Evolutionary conservation across 1,140 invertebrate genomes (phyloP), one percentile per base, ranked within the genome.

Genomic region (Dendrolimus kikuchii): DNA sequence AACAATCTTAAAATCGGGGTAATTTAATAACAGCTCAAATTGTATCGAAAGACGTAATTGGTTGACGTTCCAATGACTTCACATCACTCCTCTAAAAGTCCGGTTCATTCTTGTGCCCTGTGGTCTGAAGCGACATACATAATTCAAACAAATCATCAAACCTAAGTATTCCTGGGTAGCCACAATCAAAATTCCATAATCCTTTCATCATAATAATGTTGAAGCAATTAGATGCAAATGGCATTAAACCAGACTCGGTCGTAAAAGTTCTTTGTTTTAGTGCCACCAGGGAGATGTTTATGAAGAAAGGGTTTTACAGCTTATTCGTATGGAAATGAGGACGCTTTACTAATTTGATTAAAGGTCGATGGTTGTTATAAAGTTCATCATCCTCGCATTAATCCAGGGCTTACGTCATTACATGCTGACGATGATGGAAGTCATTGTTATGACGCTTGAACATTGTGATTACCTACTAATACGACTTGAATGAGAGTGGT

Each of bases 181-280:
- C 6, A 39, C 43, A 46, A 39, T 46, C 45, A 55, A 49, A 46
- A 40, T 49, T 46, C 40, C 46, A 47, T 52, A 45, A 49, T 45
- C 46, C 38, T 49, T 46, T 6, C 45, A 38, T 43, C 53, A 49
- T 55, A 58, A 62, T 60, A 51, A 54, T 60, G 44, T 41, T 46
- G 46, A 40, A 55, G 46, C 50, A 57, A 59, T 65, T 61, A 61
- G 51, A 64, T 48, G 40, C 48, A 38, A 40, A 38, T 59, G 51
- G 54, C 51, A 61, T 58, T 54, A 63, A 57, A 41, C 52, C 46
- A 54, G 55, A 36, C 23, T 23, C 23, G 46, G 56, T 68, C 68
- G 66, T 72, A 71, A 68, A 69, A 60, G 57, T 66, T 61, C 64
- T 68, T 68, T 64, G 65, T 70, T 65, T 60, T 43, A 64, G 23